phyloP scores from a whole-genome alignment of 2,113 vertebrate species.

The Myrmecobius fasciatus region DNA sequence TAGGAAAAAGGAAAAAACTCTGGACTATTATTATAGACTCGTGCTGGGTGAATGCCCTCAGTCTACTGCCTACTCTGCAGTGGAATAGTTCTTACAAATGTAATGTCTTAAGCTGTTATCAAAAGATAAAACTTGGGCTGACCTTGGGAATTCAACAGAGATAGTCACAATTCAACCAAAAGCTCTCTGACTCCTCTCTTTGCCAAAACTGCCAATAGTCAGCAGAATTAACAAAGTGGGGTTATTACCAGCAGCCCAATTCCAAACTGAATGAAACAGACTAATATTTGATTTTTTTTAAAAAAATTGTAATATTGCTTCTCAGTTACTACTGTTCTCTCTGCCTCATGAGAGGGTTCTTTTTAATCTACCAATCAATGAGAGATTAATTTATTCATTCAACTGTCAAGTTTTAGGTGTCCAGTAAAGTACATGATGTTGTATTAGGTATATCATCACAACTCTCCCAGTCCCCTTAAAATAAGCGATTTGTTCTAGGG shows the following conservation, averaged over 20 bases:
- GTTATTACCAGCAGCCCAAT: neutral
- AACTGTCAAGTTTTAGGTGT: neutral
- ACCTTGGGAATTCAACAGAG: neutral
- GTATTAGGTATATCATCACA: neutral
- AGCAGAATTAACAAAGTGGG: neutral
- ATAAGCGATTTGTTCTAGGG: neutral
- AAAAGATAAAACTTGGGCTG: constrained; percentile 1
- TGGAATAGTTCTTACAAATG: neutral
- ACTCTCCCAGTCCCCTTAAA: neutral
- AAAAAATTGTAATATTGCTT: neutral
- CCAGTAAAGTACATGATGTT: neutral
- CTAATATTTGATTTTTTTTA: neutral
- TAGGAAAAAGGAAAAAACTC: neutral
- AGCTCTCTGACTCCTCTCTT: neutral
- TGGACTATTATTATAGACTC: neutral
- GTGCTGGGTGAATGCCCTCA: neutral
- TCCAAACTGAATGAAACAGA: neutral
- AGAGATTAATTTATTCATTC: neutral
- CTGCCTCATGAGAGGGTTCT: neutral
- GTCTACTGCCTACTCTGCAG: neutral
- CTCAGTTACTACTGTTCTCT: neutral
- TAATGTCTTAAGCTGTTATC: neutral
- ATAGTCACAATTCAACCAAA: neutral
- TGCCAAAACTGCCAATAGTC: neutral
- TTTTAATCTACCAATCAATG: neutral